Base-by-base conservation (phyloP, 1,140 invertebrate genomes). In the Bacillus rossius region DNA sequence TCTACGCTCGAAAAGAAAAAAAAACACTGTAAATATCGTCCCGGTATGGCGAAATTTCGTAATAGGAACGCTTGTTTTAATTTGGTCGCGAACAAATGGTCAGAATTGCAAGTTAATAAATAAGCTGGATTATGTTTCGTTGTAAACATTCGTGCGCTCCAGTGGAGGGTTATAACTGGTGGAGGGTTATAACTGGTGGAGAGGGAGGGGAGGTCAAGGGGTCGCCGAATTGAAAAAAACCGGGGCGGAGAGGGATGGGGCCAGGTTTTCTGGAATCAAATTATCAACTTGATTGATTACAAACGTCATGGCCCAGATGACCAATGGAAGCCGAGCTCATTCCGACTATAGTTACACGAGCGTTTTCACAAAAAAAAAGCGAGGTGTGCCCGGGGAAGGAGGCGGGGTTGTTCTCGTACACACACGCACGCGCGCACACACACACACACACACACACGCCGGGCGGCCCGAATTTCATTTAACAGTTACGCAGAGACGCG, bases 241-340 rank as follows among this genome's bases (percentile, higher is more conserved):
- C 0, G 48, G 48, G 48, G 48, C 3, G 43, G 13, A 54, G 29
- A 55, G 43, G 22, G 43, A 25, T 16, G 38, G 53, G 38, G 53
- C 29, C 29, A 34, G 53, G 53, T 48, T 57, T 34, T 57, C 25
- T 43, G 43, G 45, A 59, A 59, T 59, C 57, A 59, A 59, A 59
- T 59, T 59, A 59, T 54, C 49, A 59, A 59, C 57, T 59, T 59
- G 57, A 59, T 59, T 59, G 57, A 59, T 59, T 59, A 59, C 57
- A 53, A 52, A 52, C 57, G 57, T 59, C 57, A 59, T 54, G 57
- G 57, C 54, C 45, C 57, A 59, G 47, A 57, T 57, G 55, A 57
- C 40, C 55, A 57, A 57, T 57, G 55, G 43, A 50, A 48, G 47
- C 55, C 25, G 48, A 50, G 37, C 48, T 50, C 48, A 50, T 50